phyloP scores from a whole-genome alignment of 1,140 invertebrate species.

The Drosophila nigromelanica region DNA sequence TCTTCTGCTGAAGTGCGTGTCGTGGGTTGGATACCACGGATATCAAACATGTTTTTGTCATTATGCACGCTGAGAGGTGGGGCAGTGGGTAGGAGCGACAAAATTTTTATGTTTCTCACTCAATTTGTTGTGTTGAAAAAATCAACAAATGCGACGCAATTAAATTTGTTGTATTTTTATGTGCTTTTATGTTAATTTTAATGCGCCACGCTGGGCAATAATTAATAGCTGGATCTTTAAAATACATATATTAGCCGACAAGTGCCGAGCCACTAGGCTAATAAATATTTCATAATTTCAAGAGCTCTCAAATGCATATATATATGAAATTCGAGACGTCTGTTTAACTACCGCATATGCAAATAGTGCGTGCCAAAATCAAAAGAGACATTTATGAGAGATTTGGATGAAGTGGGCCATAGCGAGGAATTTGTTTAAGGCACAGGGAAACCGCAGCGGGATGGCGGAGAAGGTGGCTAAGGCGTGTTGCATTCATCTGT shows the following conservation, averaged over 20 bases:
- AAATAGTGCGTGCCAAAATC: constrained; percentile 52
- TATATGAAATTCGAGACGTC: constrained; percentile 35
- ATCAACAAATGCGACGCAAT: constrained; percentile 73
- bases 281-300: constrained; percentile 53
- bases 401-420: not conserved
- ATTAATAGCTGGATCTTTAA: constrained; percentile 61
- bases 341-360: constrained; percentile 29
- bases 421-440: not conserved
- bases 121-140: constrained; percentile 72
- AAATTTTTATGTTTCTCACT: constrained; percentile 79
- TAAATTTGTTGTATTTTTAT: constrained; percentile 59
- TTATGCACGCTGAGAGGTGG: constrained; percentile 19
- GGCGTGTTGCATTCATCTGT: constrained; percentile 36
- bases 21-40: constrained; percentile 41
- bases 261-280: constrained; percentile 34
- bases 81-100: constrained; percentile 37
- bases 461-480: constrained; percentile 6
- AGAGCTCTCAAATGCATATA: constrained; percentile 2
- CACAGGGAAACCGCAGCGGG: constrained; percentile 18
- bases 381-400: constrained; percentile 35
- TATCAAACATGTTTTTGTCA: constrained; percentile 45
- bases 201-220: constrained; percentile 43
- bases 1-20: constrained; percentile 14
- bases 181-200: constrained; percentile 74
- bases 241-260: constrained; percentile 30